Evolutionary conservation across 2,797 vertebrate genomes (phyloP), one percentile per base, ranked within the genome.

Genomic region (Brachyalestes nurse): DNA sequence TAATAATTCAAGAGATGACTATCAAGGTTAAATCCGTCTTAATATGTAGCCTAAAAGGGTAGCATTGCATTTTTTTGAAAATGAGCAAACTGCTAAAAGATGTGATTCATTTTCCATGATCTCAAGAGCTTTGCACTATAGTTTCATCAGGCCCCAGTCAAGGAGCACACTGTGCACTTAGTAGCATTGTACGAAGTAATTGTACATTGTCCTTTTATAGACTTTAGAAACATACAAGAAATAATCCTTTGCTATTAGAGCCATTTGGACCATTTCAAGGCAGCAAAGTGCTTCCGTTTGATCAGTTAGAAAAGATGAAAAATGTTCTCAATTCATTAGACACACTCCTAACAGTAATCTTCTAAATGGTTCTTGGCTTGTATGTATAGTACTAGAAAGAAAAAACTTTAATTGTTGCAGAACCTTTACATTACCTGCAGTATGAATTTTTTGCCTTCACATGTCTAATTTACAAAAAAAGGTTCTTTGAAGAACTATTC

Each of bases 151-250:
- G 42, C 13, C 69, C 42, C 62, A 55, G 51, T 62, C 70, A 23
- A 34, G 66, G 58, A 78, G 17, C 12, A 14, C 75, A 28, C 10
- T 13, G 5, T 28, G 74, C 2, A 21, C 51, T 21, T 62, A 65
- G 55, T 73, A 60, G 12, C 60, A 65, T 60, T 84, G 69, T 84
- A 74, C 73, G 23, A 71, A 78, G 70, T 84, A 81, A 81, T 49
- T 81, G 58, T 42, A 23, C 70, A 57, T 49, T 62, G 60, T 69
- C 61, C 70, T 17, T 58, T 38, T 64, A n/a, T 71, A 14, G 21
- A 16, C 53, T 66, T 42, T 76, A 65, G 49, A 80, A 58, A 61
- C 61, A 42, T 74, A 82, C 65, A 78, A 49, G 65, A 21, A 38
- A 57, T 61, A 28, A 61, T 28, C 10, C 10, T 71, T 38, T 28